Conservation (phyloP, 2,888 invertebrate genomes). For the Lycophotia porphyrea region DNA sequence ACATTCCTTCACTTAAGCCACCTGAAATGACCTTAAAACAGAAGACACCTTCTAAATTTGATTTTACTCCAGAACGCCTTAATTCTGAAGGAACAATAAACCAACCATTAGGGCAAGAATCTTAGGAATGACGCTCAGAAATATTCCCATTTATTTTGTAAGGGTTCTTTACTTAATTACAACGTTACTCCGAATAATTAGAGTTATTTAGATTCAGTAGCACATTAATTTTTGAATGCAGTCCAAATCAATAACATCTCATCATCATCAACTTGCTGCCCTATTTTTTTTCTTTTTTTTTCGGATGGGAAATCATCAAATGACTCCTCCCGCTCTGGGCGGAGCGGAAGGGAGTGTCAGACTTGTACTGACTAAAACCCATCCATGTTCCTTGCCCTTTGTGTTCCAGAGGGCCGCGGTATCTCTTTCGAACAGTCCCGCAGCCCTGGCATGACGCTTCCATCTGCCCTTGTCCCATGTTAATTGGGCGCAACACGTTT, state of each 20-base stretch:
- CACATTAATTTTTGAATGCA: background rate
- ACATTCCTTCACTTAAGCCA: constrained; percentile 11
- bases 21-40: constrained; percentile 25
- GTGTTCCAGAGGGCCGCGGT: too few species aligned
- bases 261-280: too few species aligned
- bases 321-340: too few species aligned
- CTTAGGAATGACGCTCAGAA: constrained; percentile 32
- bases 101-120: constrained; percentile 47
- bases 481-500: too few species aligned
- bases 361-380: too few species aligned
- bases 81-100: constrained; percentile 63
- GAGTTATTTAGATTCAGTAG: background rate
- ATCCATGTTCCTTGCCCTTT: too few species aligned
- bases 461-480: too few species aligned
- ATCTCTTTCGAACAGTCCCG: too few species aligned
- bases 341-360: too few species aligned
- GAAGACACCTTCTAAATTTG: constrained; percentile 53
- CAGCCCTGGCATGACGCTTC: too few species aligned
- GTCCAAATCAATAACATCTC: background rate
- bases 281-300: too few species aligned
- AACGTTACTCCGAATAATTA: constrained; percentile 21
- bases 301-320: too few species aligned
- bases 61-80: constrained; percentile 58
- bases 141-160: constrained; percentile 53
- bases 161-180: constrained; percentile 40